A percentile compares a stretch with the other conserved stretches of the same genome.
phyloP scores from a whole-genome alignment of 1,140 invertebrate species.

The Ditylenchus dipsaci region DNA sequence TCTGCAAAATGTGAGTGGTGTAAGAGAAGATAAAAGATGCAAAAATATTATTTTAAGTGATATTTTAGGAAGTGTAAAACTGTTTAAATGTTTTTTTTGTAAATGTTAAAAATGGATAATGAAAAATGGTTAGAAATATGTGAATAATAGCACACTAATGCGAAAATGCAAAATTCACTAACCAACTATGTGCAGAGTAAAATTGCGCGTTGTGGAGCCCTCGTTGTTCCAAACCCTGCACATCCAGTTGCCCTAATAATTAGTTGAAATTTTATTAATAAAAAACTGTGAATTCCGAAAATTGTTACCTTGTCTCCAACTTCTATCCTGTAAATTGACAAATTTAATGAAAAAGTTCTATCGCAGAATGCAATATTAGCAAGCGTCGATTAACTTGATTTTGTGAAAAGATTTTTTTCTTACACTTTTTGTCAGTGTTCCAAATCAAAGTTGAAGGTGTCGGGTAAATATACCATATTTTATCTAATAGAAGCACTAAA shows the following conservation, averaged over 20 bases:
- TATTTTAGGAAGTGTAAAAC: constrained; percentile 15
- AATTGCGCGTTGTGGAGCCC: constrained; percentile 48
- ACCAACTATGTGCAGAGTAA: constrained; percentile 56
- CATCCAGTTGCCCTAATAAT: constrained; percentile 49
- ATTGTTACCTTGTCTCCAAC: constrained; percentile 44
- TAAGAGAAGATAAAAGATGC: not conserved
- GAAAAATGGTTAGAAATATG: too few species aligned
- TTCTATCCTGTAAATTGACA: constrained; percentile 23
- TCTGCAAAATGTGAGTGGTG: constrained; percentile 41
- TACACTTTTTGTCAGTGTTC: too few species aligned
- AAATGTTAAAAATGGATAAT: too few species aligned
- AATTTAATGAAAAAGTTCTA: too few species aligned
- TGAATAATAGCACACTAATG: not conserved
- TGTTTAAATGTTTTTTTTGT: too few species aligned
- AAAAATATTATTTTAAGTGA: not conserved
- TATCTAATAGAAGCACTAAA: too few species aligned
- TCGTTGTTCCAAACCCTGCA: constrained; percentile 56
- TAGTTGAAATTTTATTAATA: not conserved
- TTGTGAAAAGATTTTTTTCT: too few species aligned
- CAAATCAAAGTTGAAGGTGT: too few species aligned
- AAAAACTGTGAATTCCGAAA: too few species aligned
- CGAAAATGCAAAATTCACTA: constrained; percentile 33
- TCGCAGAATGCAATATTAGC: too few species aligned
- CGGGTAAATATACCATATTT: too few species aligned
- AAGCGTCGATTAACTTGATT: too few species aligned